Base-by-base conservation (phyloP, 2,888 invertebrate genomes). In the Lasioglossum vierecki region DNA sequence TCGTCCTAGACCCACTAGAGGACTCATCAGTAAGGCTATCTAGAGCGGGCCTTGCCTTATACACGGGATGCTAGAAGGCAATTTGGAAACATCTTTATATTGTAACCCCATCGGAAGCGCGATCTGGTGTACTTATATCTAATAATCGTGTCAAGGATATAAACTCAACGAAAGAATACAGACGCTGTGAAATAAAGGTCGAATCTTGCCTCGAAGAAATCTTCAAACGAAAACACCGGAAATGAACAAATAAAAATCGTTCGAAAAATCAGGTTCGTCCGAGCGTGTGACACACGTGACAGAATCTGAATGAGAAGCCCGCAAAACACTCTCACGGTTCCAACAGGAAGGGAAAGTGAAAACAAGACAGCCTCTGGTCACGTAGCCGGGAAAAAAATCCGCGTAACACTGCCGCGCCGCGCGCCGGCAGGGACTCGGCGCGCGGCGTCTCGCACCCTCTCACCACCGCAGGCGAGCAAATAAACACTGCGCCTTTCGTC, bases 311-410 rank as follows among this genome's bases (percentile, higher is more conserved):
- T 71, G 44, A 39, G 66, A 18, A 53, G 68, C 35, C 73, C 35
- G 60, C 68, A 46, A 57, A 74, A 82, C 76, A 68, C 60, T 84
- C 68, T 82, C 82, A 57, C 76, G 76, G 82, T 46, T 74, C 30
- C 30, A 46, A 35, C 63, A n/a, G 60, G 44, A 76, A 81, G 66
- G 78, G 75, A 83, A 83, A 83, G 83, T 70, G 78, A 74, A 76
- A 57, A 76, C 68, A 57, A 13, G 68, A 76, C 68, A 26, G 73
- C 68, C 68, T 68, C 68, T 68, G 39, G 68, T 41, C 22, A 68
- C 68, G 68, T 46, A 60, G 44, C 26, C 18, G 30, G 53, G 44
- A 13, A 72, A 71, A 71, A 53, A 72, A 71, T 53, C 63, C n/a
- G 8, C 30, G 46, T 44, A 68, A 49, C 35, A 53, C 30, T 68